phyloP scores from a whole-genome alignment of 2,113 vertebrate species.

The Gulo gulo region DNA sequence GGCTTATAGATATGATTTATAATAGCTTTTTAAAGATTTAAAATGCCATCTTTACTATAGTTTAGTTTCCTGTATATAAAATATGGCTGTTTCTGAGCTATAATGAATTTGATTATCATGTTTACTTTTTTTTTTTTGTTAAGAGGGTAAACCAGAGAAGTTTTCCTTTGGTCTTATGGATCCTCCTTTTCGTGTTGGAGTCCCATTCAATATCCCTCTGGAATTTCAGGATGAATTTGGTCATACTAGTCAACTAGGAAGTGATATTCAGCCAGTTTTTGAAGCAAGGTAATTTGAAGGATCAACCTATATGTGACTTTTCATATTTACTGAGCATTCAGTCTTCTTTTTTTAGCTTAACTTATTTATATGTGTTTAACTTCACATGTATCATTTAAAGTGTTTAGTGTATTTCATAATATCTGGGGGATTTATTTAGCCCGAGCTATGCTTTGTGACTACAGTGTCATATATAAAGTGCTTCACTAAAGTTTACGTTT shows the following conservation, averaged over 20 bases:
- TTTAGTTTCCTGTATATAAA: not conserved
- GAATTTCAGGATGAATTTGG: slow-evolving; percentile 89
- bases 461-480: not conserved
- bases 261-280: slow-evolving; percentile 84
- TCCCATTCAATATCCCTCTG: slow-evolving; percentile 90
- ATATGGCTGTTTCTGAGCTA: not conserved
- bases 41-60: not conserved
- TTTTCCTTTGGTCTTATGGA: slow-evolving; percentile 84
- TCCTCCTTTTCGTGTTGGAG: slow-evolving; percentile 85
- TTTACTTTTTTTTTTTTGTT: slow-evolving; percentile 47
- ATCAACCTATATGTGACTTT: not conserved
- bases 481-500: not conserved
- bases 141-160: slow-evolving; percentile 89
- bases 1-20: not conserved
- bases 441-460: not conserved
- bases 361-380: not conserved
- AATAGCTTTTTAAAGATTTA: not conserved
- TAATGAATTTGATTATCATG: slow-evolving; percentile 39
- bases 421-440: not conserved
- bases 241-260: slow-evolving; percentile 81
- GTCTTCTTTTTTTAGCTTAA: not conserved
- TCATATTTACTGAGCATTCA: slow-evolving; percentile 18
- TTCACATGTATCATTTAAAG: not conserved
- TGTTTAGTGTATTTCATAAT: slow-evolving; percentile 15
- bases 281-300: slow-evolving; percentile 84